Conservation (phyloP, 2,888 invertebrate species). For the Fissipunctia ypsillon region DNA sequence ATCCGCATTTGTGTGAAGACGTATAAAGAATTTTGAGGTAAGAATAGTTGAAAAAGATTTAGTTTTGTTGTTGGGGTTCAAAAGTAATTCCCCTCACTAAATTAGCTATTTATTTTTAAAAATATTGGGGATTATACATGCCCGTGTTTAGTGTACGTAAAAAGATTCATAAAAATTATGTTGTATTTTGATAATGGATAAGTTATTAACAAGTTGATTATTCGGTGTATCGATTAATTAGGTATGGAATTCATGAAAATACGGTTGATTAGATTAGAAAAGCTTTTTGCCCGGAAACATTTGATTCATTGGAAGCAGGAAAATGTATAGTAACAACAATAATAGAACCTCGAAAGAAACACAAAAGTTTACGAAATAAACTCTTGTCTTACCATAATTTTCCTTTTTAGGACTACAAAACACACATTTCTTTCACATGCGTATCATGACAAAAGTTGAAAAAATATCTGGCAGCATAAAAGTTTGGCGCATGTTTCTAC, state of each 20-base stretch:
- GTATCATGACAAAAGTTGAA: conserved; percentile 54
- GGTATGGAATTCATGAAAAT: background rate
- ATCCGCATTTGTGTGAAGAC: conserved; percentile 29
- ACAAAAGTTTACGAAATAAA: background rate
- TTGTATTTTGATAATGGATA: background rate
- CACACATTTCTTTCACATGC: conserved; percentile 7
- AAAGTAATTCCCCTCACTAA: background rate
- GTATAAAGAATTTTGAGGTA: background rate
- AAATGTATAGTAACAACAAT: background rate
- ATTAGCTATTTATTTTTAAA: background rate
- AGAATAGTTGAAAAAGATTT: conserved; percentile 7
- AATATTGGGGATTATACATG: background rate
- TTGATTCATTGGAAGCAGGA: background rate
- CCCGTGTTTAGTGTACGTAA: too few species aligned
- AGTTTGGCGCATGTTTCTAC: conserved; percentile 77
- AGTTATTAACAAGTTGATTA: background rate
- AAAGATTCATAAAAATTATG: background rate
- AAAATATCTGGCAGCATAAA: conserved; percentile 72
- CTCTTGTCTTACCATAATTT: background rate
- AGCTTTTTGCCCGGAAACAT: too few species aligned
- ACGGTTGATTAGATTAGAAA: background rate
- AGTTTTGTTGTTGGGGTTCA: conserved; percentile 21
- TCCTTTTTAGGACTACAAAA: background rate
- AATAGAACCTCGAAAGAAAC: background rate
- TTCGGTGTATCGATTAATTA: background rate